These are phyloP conservation scores for Sicus ferrugineus DNA, from an alignment of 2,888 invertebrate species.

Conservation along the genomic window DNA sequence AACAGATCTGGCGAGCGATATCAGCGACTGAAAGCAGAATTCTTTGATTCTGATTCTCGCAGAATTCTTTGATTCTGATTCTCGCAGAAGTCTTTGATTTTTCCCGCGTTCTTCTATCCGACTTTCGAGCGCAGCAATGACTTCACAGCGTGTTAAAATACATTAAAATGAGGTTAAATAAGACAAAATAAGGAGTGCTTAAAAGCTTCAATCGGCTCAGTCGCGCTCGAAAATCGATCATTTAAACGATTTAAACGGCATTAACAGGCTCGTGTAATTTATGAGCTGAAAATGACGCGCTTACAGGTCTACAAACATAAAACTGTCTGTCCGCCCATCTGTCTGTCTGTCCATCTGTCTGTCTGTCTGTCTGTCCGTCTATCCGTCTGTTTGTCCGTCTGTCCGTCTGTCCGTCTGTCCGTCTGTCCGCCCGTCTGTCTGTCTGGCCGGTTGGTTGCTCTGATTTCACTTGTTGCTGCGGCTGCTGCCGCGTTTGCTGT, in stretches of 20 bases:
- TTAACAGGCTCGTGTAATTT: too few species aligned
- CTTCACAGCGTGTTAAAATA: too few species aligned
- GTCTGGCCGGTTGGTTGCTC: background rate
- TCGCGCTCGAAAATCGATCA: background rate
- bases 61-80: background rate
- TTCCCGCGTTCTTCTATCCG: background rate
- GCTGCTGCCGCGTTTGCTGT: background rate
- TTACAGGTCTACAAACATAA: background rate
- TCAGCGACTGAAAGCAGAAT: too few species aligned
- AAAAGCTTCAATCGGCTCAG: background rate
- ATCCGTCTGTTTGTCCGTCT: background rate
- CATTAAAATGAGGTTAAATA: too few species aligned
- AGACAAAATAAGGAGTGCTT: too few species aligned
- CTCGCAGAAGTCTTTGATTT: background rate
- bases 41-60: background rate
- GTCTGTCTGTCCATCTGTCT: background rate
- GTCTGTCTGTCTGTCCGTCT: background rate
- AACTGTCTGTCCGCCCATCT: background rate
- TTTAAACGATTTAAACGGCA: too few species aligned
- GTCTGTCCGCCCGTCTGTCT: background rate
- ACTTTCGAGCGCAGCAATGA: too few species aligned
- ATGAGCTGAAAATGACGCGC: background rate
- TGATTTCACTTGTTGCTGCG: slow-evolving; percentile 11
- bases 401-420: background rate
- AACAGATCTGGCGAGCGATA: slow-evolving; percentile 4